phyloP scores from a whole-genome alignment of 1,140 invertebrate genomes.

The Polypedilum vanderplanki region DNA sequence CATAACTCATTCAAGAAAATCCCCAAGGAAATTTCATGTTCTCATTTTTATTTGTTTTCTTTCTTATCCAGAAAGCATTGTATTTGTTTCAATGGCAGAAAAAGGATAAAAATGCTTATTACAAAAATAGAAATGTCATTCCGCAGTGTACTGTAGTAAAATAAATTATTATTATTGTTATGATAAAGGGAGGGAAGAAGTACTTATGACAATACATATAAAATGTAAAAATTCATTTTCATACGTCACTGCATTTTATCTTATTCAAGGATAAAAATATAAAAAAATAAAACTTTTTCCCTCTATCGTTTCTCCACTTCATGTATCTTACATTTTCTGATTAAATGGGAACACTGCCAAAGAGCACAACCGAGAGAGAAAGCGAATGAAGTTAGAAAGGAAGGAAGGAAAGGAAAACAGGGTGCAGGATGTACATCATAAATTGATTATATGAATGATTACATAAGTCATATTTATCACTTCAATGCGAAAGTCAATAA shows the following conservation, averaged over 20 bases:
- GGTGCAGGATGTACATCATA: not conserved
- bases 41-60: not conserved
- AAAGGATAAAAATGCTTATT: not conserved
- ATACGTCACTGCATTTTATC: not conserved
- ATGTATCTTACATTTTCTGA: not conserved
- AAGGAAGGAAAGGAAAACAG: not conserved
- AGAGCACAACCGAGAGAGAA: not conserved
- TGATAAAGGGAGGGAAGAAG: not conserved
- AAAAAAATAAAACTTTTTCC: too few relatives aligned
- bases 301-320: not conserved
- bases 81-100: not conserved
- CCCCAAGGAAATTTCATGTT: not conserved
- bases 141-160: not conserved
- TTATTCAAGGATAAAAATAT: slow-evolving; percentile 10
- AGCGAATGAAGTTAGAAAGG: not conserved
- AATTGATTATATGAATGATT: slow-evolving; percentile 19
- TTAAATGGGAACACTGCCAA: slow-evolving; percentile 10
- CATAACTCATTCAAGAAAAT: not conserved
- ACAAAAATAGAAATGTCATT: not conserved
- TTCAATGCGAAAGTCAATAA: not conserved
- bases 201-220: not conserved
- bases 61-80: not conserved
- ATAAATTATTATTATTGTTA: not conserved
- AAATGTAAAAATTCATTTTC: not conserved
- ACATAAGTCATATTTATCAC: not conserved